Conservation (phyloP, 2,113 vertebrate genomes). For the Colistium nudipinnis region DNA sequence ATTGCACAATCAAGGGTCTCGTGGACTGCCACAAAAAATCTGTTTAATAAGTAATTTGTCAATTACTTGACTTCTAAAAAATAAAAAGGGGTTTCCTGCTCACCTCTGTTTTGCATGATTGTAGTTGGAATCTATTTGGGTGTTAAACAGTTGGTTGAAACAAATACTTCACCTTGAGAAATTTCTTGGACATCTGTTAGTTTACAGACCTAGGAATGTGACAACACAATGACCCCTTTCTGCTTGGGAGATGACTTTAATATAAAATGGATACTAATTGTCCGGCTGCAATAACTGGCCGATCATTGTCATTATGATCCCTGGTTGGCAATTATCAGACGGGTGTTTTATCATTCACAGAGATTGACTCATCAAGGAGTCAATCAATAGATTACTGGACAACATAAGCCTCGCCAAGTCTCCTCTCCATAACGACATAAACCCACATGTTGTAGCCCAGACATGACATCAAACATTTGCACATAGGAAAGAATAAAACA, state of each 20-base stretch:
- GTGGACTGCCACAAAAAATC: not conserved
- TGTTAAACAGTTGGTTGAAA: not conserved
- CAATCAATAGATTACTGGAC: not conserved
- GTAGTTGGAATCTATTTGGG: not conserved
- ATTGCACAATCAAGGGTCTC: not conserved
- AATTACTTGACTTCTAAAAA: too few relatives aligned
- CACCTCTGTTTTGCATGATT: not conserved
- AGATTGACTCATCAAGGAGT: not conserved
- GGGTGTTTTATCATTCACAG: not conserved
- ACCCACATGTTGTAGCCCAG: not conserved
- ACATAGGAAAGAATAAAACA: too few relatives aligned
- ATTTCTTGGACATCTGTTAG: too few relatives aligned
- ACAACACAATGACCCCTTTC: too few relatives aligned
- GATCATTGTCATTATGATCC: too few relatives aligned
- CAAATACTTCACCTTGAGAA: not conserved
- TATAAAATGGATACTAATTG: too few relatives aligned
- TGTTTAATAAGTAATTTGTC: not conserved
- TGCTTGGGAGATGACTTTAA: not conserved
- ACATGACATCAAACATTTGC: not conserved
- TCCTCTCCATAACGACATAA: not conserved
- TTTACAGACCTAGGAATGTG: too few relatives aligned
- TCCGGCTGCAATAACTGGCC: too few relatives aligned
- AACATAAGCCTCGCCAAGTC: not conserved
- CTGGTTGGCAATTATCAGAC: not conserved
- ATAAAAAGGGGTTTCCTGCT: not conserved